A percentile compares a stretch with the other conserved stretches of the same genome.
Conservation (phyloP, 2,888 invertebrate genomes). For the Diplolepis rosae region DNA sequence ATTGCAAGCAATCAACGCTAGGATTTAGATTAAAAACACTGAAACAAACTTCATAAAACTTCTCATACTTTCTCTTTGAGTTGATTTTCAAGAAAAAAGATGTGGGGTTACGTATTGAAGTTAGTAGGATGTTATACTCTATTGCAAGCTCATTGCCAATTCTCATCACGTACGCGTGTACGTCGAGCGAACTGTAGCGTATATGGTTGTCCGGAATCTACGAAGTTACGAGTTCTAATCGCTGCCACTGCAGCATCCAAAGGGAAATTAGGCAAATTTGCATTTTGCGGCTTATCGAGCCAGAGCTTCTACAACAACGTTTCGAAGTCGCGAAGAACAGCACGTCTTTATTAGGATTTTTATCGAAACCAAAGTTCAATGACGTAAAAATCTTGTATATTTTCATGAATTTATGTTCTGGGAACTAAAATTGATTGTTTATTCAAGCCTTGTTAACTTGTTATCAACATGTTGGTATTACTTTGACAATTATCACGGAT, state of each 20-base stretch:
- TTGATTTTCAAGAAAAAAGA: not conserved
- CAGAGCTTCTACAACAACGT: not conserved
- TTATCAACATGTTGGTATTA: too few species aligned
- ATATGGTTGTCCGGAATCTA: slow-evolving; percentile 51
- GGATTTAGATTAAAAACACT: not conserved
- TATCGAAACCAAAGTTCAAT: not conserved
- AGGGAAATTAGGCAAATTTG: slow-evolving; percentile 58
- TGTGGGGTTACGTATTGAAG: not conserved
- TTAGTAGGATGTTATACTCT: slow-evolving; percentile 34
- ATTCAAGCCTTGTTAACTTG: too few species aligned
- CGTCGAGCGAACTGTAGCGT: slow-evolving; percentile 39
- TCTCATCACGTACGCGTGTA: slow-evolving; percentile 49
- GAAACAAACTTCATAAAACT: too few species aligned
- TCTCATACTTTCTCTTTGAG: not conserved
- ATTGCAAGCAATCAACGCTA: not conserved
- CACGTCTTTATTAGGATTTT: slow-evolving; percentile 11
- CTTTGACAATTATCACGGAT: too few species aligned
- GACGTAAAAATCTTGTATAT: not conserved
- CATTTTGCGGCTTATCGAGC: slow-evolving; percentile 55
- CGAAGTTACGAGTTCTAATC: slow-evolving; percentile 62
- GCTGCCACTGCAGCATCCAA: slow-evolving; percentile 57
- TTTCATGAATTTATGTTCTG: not conserved
- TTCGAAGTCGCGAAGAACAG: not conserved
- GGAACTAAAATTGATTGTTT: too few species aligned
- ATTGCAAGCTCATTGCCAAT: slow-evolving; percentile 46